Evolutionary conservation across 2,888 invertebrate genomes (phyloP), one percentile per base, ranked within the genome.

Genomic region (Erebia palarica): DNA sequence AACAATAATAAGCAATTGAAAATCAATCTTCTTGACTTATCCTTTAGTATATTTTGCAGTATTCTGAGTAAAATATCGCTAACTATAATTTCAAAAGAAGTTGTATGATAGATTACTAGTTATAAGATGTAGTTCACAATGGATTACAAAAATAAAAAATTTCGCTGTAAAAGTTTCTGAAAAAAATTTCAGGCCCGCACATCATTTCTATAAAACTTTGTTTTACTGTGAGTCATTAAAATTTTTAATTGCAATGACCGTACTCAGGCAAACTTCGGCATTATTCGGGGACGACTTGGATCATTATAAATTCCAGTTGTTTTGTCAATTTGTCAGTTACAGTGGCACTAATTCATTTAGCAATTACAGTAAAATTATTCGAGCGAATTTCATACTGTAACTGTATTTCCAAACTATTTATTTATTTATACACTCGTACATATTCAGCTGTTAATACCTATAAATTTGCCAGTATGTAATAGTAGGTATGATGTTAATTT

Each of bases 261-360:
- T 57, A 57, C 64, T 36, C 36, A 21, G 36, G 5, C 16, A 11
- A 61, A 57, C 64, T 14, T 51, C 65, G 47, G 57, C 65, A 36
- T 47, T 59, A 42, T 69, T 58, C 58, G 16, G 44, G 8, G 55
- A n/a, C 7, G 65, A 65, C 57, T 58, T 36, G 57, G 49, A 65
- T 65, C 65, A 69, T 69, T 69, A 65, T 69, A 57, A 69, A 69
- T 69, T 64, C 69, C 65, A 42, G 58, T 65, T 69, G 65, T 49
- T 66, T 66, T 66, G 66, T 69, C 64, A 69, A 58, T 65, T 65
- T 69, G 64, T 69, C 69, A 63, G 60, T 68, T 60, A 68, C 68
- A 68, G 42, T 68, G 51, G 51, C 59, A 68, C 53, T 61, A 68
- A 60, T 61, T 60, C 68, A 61, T 51, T 68, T 68, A 60, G 68